Evolutionary conservation across 2,113 vertebrate genomes (phyloP), one percentile per base, ranked within the genome.

Genomic region (Sardina pilchardus): DNA sequence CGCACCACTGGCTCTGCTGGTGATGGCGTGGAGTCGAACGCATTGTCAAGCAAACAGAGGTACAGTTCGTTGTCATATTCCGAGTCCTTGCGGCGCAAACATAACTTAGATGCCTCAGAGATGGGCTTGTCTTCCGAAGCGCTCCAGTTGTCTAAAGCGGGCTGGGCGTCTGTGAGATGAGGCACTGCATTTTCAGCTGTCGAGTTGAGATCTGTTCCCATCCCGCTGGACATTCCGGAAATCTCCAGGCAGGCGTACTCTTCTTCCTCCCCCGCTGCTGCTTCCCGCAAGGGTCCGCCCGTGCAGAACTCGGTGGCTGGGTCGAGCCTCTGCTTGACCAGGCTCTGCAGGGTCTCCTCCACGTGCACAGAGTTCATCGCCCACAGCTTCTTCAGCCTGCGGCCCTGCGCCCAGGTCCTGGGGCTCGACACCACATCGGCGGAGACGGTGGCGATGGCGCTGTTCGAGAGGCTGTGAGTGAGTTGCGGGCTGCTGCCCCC

Each of bases 1-100:
- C 36, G 17, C 3, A 2, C 82, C 19, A 9, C 26, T 10, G n/a
- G 6, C 81, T 53, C 82, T 88, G 39, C 81, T 81, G 0, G 19
- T 80, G 30, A 44, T 39, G 82, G 85, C 59, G 1, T 7, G 47
- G 71, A 82, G 17, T 71, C 86, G 89, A 75, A 75, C 67, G 3
- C 67, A 7, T 75, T 75, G 10, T 75, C 8, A 75, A 16, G n/a
- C 67, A 34, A 34, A 16, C 67, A 30, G 67, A 75, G 30, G 36
- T 88, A 85, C 0, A 78, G 53, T 5, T 91, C 88, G n/a, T 87
- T 93, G 44, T 92, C 93, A 36, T 93, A 95, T 59, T 95, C 93
- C 9, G 92, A 95, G n/a, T 91, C 59, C 80, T 92, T 90, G 36
- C 83, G 48, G 19, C 50, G 44, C 43, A 59, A 48, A 47, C 75